These are phyloP conservation scores for Hoplostethus atlanticus DNA, from an alignment of 2,797 vertebrate species.

Conservation along the genomic window DNA sequence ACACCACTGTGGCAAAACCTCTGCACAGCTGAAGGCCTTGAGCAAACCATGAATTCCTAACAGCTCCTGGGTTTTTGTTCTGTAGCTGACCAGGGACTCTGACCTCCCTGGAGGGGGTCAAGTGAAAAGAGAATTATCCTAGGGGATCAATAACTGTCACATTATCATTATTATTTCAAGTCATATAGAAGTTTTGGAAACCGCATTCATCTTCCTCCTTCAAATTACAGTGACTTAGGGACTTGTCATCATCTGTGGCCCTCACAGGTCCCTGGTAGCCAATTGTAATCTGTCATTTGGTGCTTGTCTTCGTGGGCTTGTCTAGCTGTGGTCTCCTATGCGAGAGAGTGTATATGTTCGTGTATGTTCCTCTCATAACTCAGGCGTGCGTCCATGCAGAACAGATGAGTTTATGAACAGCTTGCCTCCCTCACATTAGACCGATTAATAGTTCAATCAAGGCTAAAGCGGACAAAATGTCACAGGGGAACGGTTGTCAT, in stretches of 20 bases:
- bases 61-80: neutral
- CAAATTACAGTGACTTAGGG: neutral
- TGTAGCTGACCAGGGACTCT: too few relatives aligned
- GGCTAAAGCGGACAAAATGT: constrained; percentile 69
- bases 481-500: constrained; percentile 67
- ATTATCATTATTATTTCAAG: too few relatives aligned
- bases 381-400: constrained; percentile 57
- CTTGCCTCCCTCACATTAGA: constrained; percentile 73
- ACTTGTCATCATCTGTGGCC: constrained; percentile 1
- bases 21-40: neutral
- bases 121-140: too few relatives aligned
- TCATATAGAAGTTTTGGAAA: too few relatives aligned
- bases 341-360: constrained; percentile 25
- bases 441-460: constrained; percentile 78
- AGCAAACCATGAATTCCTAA: neutral
- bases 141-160: too few relatives aligned
- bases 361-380: constrained; percentile 55
- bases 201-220: neutral
- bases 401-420: constrained; percentile 74
- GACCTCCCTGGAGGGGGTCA: too few relatives aligned
- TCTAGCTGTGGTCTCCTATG: neutral
- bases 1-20: neutral
- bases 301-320: constrained; percentile 18
- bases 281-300: constrained; percentile 5
- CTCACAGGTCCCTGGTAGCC: neutral